Percentiles rank a stretch among this genome's conserved stretches.
These are phyloP conservation scores for Catotricha subobsoleta DNA, from an alignment of 2,888 invertebrate species.

Conservation along the genomic window DNA sequence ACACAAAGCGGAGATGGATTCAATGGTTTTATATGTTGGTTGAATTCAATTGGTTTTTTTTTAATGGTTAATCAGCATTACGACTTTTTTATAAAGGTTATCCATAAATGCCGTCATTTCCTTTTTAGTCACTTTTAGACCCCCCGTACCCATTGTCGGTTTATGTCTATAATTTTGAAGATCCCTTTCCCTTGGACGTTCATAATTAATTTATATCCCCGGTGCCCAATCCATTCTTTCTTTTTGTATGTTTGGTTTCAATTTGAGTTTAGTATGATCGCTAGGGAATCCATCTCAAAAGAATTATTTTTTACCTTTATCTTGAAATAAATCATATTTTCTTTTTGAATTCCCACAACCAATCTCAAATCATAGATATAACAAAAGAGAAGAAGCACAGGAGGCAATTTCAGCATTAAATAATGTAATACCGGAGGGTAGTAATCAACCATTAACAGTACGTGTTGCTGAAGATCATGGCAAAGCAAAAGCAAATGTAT, in stretches of 20 bases:
- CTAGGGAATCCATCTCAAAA: background rate
- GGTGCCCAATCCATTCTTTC: no score
- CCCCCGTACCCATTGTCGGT: no score
- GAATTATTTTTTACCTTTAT: background rate
- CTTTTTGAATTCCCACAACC: background rate
- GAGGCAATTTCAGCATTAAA: slow-evolving; percentile 74
- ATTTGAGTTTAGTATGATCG: background rate
- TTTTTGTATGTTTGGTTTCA: background rate
- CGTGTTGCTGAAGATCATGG: slow-evolving; percentile 33
- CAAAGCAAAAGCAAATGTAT: slow-evolving; percentile 28
- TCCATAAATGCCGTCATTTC: no score
- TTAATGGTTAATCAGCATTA: no score
- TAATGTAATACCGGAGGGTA: slow-evolving; percentile 68
- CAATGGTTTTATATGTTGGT: background rate
- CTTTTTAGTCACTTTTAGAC: no score
- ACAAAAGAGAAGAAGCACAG: slow-evolving; percentile 76
- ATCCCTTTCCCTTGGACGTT: no score
- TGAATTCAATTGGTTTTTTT: background rate
- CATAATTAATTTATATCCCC: no score
- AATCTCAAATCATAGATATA: slow-evolving; percentile 46
- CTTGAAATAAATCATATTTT: background rate
- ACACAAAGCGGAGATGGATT: slow-evolving; percentile 8
- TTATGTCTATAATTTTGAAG: no score
- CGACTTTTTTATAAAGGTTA: no score
- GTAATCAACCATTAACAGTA: slow-evolving; percentile 65